phyloP scores from a whole-genome alignment of 2,113 vertebrate genomes.

The Greenwoodochromis staneri region DNA sequence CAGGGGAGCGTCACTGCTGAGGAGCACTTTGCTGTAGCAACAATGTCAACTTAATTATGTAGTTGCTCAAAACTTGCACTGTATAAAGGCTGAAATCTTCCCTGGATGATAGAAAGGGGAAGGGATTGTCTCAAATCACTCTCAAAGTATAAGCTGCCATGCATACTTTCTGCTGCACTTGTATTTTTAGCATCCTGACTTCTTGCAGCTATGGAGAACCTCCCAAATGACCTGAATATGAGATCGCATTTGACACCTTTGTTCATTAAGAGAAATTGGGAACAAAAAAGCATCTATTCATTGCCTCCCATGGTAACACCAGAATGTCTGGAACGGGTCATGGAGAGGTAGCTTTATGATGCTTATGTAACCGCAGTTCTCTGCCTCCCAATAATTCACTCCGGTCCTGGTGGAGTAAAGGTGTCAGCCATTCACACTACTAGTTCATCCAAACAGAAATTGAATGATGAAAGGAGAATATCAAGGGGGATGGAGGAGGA shows the following conservation, averaged over 20 bases:
- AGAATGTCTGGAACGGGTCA: conserved; percentile 20
- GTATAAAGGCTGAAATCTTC: conserved; percentile 11
- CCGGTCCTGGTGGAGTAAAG: conserved; percentile 57
- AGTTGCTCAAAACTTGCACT: conserved; percentile 8
- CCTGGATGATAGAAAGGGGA: conserved; percentile 16
- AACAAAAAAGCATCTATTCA: conserved; percentile 51
- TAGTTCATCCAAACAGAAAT: conserved; percentile 29
- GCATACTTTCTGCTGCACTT: conserved; percentile 24
- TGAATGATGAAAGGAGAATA: conserved; percentile 62
- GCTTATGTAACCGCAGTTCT: conserved; percentile 53
- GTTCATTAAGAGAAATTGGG: conserved; percentile 70
- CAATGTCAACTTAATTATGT: conserved; percentile 63
- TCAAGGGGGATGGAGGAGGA: conserved; percentile 51
- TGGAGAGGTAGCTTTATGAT: conserved; percentile 46
- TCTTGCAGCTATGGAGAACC: conserved; percentile 36
- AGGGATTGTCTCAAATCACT: conserved; percentile 3
- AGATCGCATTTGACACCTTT: conserved; percentile 67
- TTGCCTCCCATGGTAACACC: conserved; percentile 54
- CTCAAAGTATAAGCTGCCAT: conserved; percentile 3
- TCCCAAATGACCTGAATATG: conserved; percentile 61
- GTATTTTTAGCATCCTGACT: conserved; percentile 69
- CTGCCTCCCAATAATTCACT: conserved; percentile 62
- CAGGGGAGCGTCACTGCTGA: neutral
- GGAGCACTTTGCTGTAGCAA: conserved; percentile 25
- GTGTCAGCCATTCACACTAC: conserved; percentile 50